These are phyloP conservation scores for Loxodonta africana DNA, from an alignment of 2,113 vertebrate species.

Conservation along the genomic window DNA sequence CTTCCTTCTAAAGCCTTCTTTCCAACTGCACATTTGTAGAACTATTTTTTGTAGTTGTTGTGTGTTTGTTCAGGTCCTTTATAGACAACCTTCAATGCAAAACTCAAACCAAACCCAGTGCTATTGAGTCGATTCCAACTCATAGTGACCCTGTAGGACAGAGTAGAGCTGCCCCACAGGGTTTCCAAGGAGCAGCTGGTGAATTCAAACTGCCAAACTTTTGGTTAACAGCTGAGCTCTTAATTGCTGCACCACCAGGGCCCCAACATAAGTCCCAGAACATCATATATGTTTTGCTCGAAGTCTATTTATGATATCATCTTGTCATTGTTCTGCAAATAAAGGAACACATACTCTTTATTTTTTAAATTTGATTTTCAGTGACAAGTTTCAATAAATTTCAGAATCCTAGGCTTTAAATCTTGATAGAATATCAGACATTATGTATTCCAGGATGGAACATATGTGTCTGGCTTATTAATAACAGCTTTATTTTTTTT, in stretches of 20 bases:
- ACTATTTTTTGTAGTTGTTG: neutral
- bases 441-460: neutral
- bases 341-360: neutral
- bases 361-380: constrained; percentile 48
- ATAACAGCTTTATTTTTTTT: neutral
- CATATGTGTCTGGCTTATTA: neutral
- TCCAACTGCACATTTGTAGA: neutral
- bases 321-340: neutral
- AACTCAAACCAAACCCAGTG: neutral
- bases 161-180: too few relatives aligned
- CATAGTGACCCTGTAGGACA: too few relatives aligned
- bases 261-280: neutral
- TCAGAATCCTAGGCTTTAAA: neutral
- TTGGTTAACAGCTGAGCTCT: too few relatives aligned
- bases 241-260: too few relatives aligned
- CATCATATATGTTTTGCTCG: neutral
- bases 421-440: constrained; percentile 4
- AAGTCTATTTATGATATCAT: neutral
- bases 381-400: neutral
- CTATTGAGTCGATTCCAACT: too few relatives aligned
- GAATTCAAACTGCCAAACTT: too few relatives aligned
- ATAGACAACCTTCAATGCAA: neutral
- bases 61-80: neutral
- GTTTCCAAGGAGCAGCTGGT: too few relatives aligned
- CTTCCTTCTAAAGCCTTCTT: neutral